Evolutionary conservation across 2,888 invertebrate species (phyloP).

Genomic region (Amphiduros pacificus): DNA sequence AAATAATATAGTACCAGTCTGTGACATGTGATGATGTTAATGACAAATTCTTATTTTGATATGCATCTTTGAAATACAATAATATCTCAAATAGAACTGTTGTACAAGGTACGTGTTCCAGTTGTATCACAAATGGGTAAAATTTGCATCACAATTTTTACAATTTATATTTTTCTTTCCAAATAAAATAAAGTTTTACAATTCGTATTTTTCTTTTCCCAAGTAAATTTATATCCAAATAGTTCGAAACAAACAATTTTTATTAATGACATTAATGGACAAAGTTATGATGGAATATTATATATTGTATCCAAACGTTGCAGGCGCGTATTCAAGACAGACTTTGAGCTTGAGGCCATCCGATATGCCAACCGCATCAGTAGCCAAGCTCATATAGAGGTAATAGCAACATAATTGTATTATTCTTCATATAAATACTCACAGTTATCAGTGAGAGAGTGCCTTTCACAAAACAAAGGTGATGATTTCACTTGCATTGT

Average conservation of each 20-base stretch:
- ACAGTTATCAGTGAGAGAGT: too few species aligned
- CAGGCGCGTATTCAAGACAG: slow-evolving; percentile 62
- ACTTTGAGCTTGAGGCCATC: slow-evolving; percentile 82
- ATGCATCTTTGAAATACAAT: background rate
- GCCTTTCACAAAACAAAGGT: background rate
- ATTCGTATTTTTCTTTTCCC: too few species aligned
- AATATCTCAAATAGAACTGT: background rate
- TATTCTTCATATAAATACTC: too few species aligned
- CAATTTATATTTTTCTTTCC: too few species aligned
- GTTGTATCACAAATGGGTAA: too few species aligned
- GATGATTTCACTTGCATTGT: background rate
- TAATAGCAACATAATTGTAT: too few species aligned
- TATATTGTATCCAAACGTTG: too few species aligned
- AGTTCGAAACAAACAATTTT: too few species aligned
- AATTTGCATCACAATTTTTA: slow-evolving; percentile 4
- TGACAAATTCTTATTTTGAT: background rate
- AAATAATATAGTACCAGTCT: background rate
- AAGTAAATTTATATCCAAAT: too few species aligned
- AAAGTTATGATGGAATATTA: too few species aligned
- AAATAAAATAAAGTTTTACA: too few species aligned
- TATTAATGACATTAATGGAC: too few species aligned
- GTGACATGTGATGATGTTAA: background rate
- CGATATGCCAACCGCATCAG: slow-evolving; percentile 88
- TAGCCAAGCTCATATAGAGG: slow-evolving; percentile 89
- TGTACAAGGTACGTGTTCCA: background rate